A percentile compares a stretch with the other conserved stretches of the same genome.
phyloP scores from a whole-genome alignment of 2,797 vertebrate species.

The Pseudochaenichthys georgianus region DNA sequence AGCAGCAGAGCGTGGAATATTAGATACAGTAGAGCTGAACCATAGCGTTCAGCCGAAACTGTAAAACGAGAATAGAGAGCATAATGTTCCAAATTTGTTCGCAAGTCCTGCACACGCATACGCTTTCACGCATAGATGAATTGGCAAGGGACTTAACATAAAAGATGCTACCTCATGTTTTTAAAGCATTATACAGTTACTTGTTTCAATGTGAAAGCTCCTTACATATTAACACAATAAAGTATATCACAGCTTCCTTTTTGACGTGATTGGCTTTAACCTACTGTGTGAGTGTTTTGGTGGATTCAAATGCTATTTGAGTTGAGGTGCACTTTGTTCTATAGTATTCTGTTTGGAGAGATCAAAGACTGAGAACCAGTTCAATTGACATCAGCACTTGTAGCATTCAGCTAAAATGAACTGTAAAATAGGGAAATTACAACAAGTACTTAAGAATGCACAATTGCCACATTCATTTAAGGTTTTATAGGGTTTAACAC shows the following conservation, averaged over 20 bases:
- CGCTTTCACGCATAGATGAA: slow-evolving; percentile 28
- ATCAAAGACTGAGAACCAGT: no score
- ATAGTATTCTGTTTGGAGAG: background rate
- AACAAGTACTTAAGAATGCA: no score
- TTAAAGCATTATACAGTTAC: slow-evolving; percentile 28
- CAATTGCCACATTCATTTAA: background rate
- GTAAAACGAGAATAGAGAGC: slow-evolving; percentile 14
- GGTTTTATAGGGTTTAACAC: background rate
- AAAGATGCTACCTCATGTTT: slow-evolving; percentile 27
- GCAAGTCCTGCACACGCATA: slow-evolving; percentile 27
- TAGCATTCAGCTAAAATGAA: no score
- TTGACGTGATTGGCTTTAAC: slow-evolving; percentile 24
- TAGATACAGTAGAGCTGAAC: slow-evolving; percentile 30
- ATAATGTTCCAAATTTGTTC: slow-evolving; percentile 22
- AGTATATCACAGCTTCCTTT: slow-evolving; percentile 9
- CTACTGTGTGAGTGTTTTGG: slow-evolving; percentile 15
- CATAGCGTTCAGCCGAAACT: background rate
- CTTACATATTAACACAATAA: slow-evolving; percentile 34
- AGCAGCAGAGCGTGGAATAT: slow-evolving; percentile 32
- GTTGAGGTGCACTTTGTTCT: slow-evolving; percentile 15
- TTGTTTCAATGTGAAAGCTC: slow-evolving; percentile 26
- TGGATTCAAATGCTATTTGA: slow-evolving; percentile 24
- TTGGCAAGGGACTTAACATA: slow-evolving; percentile 21
- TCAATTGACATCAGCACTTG: no score
- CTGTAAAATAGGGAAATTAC: no score